Conservation (phyloP, 2,888 invertebrate genomes). For the Sinopyrophorus schimmeli region DNA sequence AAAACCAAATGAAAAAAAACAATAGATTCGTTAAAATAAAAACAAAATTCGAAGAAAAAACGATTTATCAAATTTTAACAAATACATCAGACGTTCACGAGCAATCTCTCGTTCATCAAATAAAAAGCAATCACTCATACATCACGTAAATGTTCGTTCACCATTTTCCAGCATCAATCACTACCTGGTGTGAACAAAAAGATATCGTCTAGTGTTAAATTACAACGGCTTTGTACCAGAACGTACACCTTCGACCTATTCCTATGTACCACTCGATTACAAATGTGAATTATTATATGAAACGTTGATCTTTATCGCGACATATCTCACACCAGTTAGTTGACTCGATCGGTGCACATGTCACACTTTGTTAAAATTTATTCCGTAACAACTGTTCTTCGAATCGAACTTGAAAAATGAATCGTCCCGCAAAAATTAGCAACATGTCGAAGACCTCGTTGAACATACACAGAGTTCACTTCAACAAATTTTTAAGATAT, state of each 20-base stretch:
- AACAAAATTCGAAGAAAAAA: background rate
- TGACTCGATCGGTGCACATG: constrained; percentile 26
- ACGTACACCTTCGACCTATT: constrained; percentile 36
- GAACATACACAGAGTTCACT: too few relatives aligned
- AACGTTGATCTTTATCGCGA: constrained; percentile 27
- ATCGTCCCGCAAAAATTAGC: too few relatives aligned
- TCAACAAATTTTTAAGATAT: too few relatives aligned
- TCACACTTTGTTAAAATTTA: too few relatives aligned
- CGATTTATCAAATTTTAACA: constrained; percentile 18
- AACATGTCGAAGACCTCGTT: too few relatives aligned
- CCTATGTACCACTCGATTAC: constrained; percentile 32
- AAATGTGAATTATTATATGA: constrained; percentile 35
- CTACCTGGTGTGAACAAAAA: constrained; percentile 26
- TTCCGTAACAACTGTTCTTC: too few relatives aligned
- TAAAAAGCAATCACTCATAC: constrained; percentile 23
- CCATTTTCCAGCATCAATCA: constrained; percentile 20
- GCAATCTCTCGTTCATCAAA: constrained; percentile 22
- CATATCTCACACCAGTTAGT: constrained; percentile 26
- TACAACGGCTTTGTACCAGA: constrained; percentile 19
- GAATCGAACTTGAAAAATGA: too few relatives aligned
- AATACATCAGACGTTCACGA: constrained; percentile 24
- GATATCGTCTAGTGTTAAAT: constrained; percentile 28
- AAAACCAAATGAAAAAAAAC: too few relatives aligned
- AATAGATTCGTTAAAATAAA: constrained; percentile 1
- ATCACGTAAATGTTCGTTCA: constrained; percentile 17